Base-by-base conservation (phyloP, 2,888 invertebrate genomes). In the Xestia ashworthii region DNA sequence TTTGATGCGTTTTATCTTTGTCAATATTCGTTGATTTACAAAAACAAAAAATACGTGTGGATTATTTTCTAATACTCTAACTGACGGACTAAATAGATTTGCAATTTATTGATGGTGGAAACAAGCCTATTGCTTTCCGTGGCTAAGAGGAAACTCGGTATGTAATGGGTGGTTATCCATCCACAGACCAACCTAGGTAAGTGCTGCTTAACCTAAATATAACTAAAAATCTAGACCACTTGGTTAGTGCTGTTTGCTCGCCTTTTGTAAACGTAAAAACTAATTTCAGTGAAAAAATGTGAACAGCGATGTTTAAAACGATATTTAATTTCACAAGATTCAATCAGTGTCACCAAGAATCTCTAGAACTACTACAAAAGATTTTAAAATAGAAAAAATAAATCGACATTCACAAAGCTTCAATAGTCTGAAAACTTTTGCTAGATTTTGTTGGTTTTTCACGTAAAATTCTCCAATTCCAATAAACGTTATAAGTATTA, bases 401-500 rank as follows among this genome's bases (percentile, higher is more conserved):
- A 58, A 50, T 9, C 19, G n/a, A 11, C 1, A 5, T 64, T 64
- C 14, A 48, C 62, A 69, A 50, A 50, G 62, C 55, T 74, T 41
- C 19, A 46, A 83, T 53, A 65, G 50, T 76, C 19, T 76, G 50
- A 32, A 80, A 84, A 84, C n/a, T 69, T 58, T 71, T 22, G 14
- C 41, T 60, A 58, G 44, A 70, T 71, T 67, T 25, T 73, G 55
- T 75, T 73, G 50, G 50, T 66, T 62, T 83, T 72, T 78, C 44
- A 44, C 25, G 14, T 74, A 16, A 71, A 66, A 69, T 72, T 77
- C 50, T 60, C 58, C 66, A 60, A 81, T 81, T 80, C 78, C 76
- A 78, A 79, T 86, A 76, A 79, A 78, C 70, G 70, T 68, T 53
- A 74, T 76, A 70, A 72, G 77, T 71, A 82, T 55, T 80, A 73